These are phyloP conservation scores for Lamprotornis superbus DNA, from an alignment of 2,113 vertebrate species.

Conservation along the genomic window DNA sequence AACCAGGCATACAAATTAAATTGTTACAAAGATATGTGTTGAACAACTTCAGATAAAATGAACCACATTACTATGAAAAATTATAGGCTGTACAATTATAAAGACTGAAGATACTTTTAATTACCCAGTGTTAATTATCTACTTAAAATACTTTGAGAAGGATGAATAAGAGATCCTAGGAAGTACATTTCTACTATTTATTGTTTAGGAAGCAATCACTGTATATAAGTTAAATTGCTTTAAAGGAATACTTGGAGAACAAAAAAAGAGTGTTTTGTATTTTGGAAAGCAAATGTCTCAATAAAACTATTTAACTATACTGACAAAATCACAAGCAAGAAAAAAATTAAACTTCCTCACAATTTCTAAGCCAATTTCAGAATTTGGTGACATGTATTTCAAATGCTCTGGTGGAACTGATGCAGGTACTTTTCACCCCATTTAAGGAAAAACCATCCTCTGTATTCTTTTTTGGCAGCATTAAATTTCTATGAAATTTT, in stretches of 20 bases:
- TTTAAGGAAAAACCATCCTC: neutral
- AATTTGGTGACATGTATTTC: neutral
- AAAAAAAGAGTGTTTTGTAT: neutral
- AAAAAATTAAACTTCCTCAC: neutral
- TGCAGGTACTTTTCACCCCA: neutral
- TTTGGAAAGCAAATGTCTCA: neutral
- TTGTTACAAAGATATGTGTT: neutral
- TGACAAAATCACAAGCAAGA: neutral
- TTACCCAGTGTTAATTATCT: slow-evolving; percentile 1
- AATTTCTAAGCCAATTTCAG: neutral
- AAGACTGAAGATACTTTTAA: slow-evolving; percentile 7
- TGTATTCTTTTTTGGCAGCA: neutral
- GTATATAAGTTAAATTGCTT: neutral
- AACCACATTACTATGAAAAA: slow-evolving; percentile 21
- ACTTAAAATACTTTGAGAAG: neutral
- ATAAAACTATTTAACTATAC: neutral
- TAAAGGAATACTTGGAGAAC: neutral
- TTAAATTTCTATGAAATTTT: neutral
- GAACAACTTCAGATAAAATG: slow-evolving; percentile 27
- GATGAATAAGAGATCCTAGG: neutral
- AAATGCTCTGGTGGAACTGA: neutral
- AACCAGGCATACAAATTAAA: slow-evolving; percentile 10
- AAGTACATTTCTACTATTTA: neutral
- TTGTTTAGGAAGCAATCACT: neutral
- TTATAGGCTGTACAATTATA: neutral